Conservation (phyloP, 2,888 invertebrate species). For the Plagodis pulveraria region DNA sequence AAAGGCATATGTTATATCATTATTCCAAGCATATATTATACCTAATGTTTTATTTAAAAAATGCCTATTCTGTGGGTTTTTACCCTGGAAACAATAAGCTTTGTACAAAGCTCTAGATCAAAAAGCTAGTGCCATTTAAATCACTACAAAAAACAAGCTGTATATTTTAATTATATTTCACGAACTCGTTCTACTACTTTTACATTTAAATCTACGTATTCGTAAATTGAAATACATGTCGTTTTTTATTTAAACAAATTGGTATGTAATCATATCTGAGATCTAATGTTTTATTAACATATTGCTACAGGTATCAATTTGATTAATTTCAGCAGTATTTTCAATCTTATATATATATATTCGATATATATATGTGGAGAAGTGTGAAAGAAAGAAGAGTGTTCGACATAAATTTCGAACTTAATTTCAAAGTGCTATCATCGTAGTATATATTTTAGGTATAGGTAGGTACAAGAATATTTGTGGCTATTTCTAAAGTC, state of each 20-base stretch:
- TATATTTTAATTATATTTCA: conserved; percentile 12
- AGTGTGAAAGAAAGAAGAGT: too few relatives aligned
- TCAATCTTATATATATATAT: too few relatives aligned
- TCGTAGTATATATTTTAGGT: too few relatives aligned
- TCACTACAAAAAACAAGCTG: conserved; percentile 19
- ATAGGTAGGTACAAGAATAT: too few relatives aligned
- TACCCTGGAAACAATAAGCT: conserved; percentile 22
- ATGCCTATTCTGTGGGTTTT: conserved; percentile 15
- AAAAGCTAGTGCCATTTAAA: conserved; percentile 30
- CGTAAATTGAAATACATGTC: not conserved
- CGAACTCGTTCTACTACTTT: conserved; percentile 29
- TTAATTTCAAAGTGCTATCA: too few relatives aligned
- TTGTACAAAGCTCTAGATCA: conserved; percentile 19
- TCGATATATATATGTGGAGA: too few relatives aligned
- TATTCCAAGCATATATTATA: conserved; percentile 8
- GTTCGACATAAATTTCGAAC: too few relatives aligned
- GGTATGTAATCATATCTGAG: not conserved
- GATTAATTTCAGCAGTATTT: too few relatives aligned
- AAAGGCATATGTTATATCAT: not conserved
- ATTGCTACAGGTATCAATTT: too few relatives aligned
- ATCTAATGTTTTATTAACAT: too few relatives aligned
- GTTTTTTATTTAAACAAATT: conserved; percentile 19
- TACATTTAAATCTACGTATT: conserved; percentile 2
- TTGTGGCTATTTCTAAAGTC: too few relatives aligned
- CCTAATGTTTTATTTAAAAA: conserved; percentile 1